phyloP scores from a whole-genome alignment of 2,888 invertebrate genomes.

The Morpho helenor region DNA sequence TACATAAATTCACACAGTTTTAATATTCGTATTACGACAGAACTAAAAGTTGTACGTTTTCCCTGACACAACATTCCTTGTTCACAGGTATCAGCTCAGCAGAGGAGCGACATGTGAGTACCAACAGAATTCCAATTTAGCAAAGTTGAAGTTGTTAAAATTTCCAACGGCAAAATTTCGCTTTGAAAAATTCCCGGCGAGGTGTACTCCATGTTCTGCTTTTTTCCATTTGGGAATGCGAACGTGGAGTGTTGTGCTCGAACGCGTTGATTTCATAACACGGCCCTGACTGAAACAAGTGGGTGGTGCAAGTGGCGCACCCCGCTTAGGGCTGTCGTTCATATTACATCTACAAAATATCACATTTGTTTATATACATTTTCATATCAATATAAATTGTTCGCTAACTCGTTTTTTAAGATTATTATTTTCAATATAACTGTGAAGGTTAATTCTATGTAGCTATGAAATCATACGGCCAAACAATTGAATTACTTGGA shows the following conservation, averaged over 20 bases:
- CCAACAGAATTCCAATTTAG: conserved; percentile 33
- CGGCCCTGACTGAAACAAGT: conserved; percentile 71
- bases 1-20: conserved; percentile 1
- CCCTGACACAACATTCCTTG: conserved; percentile 34
- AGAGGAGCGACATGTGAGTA: conserved; percentile 77
- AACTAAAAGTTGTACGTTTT: conserved; percentile 5
- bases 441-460: no score
- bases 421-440: no score
- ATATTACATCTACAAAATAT: not conserved
- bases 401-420: no score
- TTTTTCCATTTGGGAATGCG: conserved; percentile 70
- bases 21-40: not conserved
- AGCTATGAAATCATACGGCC: no score
- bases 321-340: conserved; percentile 41
- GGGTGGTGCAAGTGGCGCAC: conserved; percentile 71
- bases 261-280: conserved; percentile 79
- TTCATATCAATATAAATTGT: not conserved
- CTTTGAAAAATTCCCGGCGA: conserved; percentile 61
- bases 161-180: conserved; percentile 45
- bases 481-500: no score
- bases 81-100: conserved; percentile 76
- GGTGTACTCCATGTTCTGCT: conserved; percentile 46
- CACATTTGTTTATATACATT: not conserved
- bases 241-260: conserved; percentile 69
- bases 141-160: conserved; percentile 65